These are phyloP conservation scores for Acanthaster planci DNA, from an alignment of 35 echinoderm and acorn worm genomes.

Conservation along the genomic window DNA sequence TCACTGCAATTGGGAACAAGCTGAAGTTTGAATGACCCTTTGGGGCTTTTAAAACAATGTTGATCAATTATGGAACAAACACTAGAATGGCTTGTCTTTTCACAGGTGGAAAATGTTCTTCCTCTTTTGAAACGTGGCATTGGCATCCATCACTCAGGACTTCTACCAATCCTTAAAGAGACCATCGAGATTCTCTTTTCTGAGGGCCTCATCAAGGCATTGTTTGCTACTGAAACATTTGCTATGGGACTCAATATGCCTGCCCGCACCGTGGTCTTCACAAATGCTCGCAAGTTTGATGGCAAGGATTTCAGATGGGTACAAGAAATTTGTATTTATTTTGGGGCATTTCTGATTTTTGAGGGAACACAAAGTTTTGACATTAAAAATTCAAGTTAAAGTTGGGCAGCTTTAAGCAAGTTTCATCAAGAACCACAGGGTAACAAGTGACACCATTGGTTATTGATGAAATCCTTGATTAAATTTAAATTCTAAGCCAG, in stretches of 20 bases:
- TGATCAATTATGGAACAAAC: no score
- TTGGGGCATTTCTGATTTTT: no score
- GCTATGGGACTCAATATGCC: conserved; percentile 99
- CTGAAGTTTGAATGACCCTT: no score
- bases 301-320: conserved; percentile 99
- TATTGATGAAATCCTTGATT: background rate
- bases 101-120: conserved; percentile 89
- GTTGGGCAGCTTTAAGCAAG: no score
- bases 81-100: background rate
- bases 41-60: no score
- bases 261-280: conserved; percentile 99
- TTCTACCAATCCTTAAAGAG: conserved; percentile 94
- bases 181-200: conserved; percentile 95
- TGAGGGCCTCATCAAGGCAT: conserved; percentile 92
- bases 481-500: background rate
- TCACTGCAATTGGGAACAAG: no score
- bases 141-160: conserved; percentile 95
- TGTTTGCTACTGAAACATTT: conserved; percentile 98
- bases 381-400: no score
- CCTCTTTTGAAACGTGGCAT: conserved; percentile 95
- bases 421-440: no score
- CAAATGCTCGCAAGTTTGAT: conserved; percentile 98
- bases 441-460: no score
- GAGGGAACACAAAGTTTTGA: no score
- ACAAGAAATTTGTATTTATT: background rate